Evolutionary conservation across 2,113 vertebrate species (phyloP).

Genomic region (Pristiophorus japonicus): DNA sequence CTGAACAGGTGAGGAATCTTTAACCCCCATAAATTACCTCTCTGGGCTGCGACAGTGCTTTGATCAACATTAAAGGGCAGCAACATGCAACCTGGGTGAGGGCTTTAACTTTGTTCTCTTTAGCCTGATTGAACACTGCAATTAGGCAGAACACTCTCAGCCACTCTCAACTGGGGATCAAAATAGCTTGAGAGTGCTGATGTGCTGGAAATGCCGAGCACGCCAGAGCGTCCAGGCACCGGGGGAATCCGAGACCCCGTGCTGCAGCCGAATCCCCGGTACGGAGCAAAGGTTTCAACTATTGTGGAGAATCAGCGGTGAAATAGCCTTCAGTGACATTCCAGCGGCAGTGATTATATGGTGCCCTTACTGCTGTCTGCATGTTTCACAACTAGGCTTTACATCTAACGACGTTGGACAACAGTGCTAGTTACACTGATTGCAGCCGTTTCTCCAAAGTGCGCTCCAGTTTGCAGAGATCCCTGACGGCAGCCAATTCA

Average conservation of each 20-base stretch:
- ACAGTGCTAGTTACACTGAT: neutral
- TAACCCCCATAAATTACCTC: slow-evolving; percentile 33
- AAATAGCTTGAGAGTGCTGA: neutral
- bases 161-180: neutral
- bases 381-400: neutral
- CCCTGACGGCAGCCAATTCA: neutral
- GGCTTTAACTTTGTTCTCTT: slow-evolving; percentile 36
- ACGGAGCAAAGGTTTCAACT: neutral
- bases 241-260: too few relatives aligned
- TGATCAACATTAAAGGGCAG: slow-evolving; percentile 34
- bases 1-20: slow-evolving; percentile 17
- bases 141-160: slow-evolving; percentile 25
- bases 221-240: neutral
- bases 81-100: neutral
- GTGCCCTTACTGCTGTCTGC: neutral
- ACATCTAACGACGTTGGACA: neutral
- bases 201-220: neutral
- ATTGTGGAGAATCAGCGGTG: neutral
- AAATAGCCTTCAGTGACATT: neutral
- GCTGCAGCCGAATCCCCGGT: neutral
- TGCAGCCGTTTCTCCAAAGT: neutral
- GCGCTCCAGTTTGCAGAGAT: neutral
- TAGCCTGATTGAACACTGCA: slow-evolving; percentile 35
- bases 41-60: neutral
- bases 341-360: neutral